Conservation (phyloP, 2,113 vertebrate genomes). For the Tragelaphus scriptus region DNA sequence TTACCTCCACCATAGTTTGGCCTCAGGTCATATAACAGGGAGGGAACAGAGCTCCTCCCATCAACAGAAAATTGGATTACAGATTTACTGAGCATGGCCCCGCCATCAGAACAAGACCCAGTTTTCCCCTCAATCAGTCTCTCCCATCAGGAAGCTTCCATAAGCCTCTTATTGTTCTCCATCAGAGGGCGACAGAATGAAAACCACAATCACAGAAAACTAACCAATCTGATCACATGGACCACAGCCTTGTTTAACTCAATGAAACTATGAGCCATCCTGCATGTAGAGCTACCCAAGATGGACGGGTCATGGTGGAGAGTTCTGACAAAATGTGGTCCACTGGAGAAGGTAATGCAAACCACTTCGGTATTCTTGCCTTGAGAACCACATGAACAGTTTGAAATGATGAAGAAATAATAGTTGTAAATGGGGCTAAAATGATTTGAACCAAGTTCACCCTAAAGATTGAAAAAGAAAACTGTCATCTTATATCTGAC, state of each 20-base stretch:
- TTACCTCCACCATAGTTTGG: background rate
- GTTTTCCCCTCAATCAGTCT: background rate
- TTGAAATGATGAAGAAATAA: background rate
- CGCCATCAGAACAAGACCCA: background rate
- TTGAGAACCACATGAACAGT: background rate
- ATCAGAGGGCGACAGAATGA: background rate
- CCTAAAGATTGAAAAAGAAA: background rate
- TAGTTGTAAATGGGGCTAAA: background rate
- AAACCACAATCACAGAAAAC: background rate
- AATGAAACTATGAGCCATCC: background rate
- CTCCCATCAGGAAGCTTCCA: background rate
- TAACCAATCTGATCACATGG: background rate
- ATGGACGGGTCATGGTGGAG: background rate
- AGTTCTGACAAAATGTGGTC: background rate
- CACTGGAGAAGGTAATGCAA: background rate
- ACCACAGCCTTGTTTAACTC: background rate
- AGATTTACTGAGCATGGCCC: background rate
- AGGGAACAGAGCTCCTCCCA: background rate
- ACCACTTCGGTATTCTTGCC: background rate
- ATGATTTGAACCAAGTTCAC: background rate
- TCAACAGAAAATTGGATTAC: background rate
- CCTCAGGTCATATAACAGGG: background rate
- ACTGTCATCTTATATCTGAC: background rate
- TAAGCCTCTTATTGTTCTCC: background rate
- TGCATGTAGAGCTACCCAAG: background rate